phyloP scores from a whole-genome alignment of 2,797 vertebrate species.

The Sebastes alutus region DNA sequence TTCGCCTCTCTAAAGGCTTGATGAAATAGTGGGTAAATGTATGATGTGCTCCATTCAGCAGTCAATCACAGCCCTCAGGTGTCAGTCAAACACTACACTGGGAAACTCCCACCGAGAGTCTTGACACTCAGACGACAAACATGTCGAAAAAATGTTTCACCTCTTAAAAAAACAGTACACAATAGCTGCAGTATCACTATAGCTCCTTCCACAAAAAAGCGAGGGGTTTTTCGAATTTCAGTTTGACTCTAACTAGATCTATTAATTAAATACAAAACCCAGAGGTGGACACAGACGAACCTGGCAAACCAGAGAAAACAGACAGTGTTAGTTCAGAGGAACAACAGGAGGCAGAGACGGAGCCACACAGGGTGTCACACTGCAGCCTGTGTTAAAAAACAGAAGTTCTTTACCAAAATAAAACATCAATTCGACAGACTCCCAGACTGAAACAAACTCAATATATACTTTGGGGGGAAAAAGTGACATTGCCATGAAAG shows the following conservation, averaged over 20 bases:
- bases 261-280: neutral
- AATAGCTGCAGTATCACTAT: neutral
- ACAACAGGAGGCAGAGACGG: neutral
- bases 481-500: neutral
- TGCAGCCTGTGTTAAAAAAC: neutral
- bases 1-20: neutral
- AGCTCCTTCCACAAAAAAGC: neutral
- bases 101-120: neutral
- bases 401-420: neutral
- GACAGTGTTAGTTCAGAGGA: neutral
- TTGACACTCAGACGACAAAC: neutral
- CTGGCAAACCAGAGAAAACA: neutral
- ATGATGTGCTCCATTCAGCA: no score
- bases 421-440: neutral
- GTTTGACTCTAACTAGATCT: neutral
- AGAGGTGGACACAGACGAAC: neutral
- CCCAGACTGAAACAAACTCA: neutral
- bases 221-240: neutral
- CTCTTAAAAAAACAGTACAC: neutral
- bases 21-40: neutral
- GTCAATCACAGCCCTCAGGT: neutral
- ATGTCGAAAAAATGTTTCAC: neutral
- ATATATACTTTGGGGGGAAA: neutral
- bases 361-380: neutral
- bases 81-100: neutral